phyloP scores from a whole-genome alignment of 2,888 invertebrate species.

The Lysandra bellargus region DNA sequence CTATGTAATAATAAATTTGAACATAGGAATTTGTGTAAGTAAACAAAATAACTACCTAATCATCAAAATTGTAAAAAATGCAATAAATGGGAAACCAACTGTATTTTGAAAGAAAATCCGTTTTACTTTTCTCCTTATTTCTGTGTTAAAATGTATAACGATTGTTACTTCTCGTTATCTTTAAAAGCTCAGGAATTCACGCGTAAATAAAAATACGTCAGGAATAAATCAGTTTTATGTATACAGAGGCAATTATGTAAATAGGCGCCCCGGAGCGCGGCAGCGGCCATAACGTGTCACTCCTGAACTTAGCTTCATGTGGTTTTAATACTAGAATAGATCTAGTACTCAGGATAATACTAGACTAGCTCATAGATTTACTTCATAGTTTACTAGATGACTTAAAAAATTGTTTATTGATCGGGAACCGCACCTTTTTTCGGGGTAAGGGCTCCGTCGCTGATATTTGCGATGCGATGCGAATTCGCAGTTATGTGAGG shows the following conservation, averaged over 20 bases:
- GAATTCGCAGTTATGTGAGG: no score
- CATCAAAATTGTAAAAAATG: no score
- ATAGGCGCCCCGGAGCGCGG: constrained; percentile 9
- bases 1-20: no score
- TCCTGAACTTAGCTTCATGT: neutral
- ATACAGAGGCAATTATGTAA: constrained; percentile 15
- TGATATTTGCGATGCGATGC: no score
- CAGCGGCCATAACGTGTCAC: neutral
- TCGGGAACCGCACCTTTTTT: no score
- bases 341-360: neutral
- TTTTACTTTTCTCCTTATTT: neutral
- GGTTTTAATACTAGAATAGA: neutral
- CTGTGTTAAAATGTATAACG: constrained; percentile 4
- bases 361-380: no score
- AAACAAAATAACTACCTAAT: no score
- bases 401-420: no score
- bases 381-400: no score
- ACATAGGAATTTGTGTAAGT: no score
- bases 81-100: neutral
- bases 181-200: constrained; percentile 3
- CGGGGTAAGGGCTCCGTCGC: no score
- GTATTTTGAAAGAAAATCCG: neutral
- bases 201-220: constrained; percentile 27
- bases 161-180: constrained; percentile 10
- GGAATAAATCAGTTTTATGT: constrained; percentile 25